Evolutionary conservation across 2,797 vertebrate species (phyloP).

Genomic region (Phalanger gymnotis): DNA sequence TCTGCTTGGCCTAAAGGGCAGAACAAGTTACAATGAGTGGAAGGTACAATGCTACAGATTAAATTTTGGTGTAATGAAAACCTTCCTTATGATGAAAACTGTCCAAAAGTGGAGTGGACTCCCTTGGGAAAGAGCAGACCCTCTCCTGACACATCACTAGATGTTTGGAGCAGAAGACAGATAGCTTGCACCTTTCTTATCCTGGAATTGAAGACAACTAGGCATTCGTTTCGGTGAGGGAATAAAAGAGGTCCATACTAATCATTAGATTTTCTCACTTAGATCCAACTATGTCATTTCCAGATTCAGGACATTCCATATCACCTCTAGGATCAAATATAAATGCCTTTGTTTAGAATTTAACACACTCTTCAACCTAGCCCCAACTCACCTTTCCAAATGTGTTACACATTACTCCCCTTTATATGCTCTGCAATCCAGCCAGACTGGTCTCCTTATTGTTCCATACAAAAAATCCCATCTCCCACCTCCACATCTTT

Average conservation of each 20-base stretch:
- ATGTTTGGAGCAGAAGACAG: background rate
- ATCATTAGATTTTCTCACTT: background rate
- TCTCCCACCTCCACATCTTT: background rate
- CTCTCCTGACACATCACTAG: background rate
- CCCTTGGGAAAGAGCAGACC: background rate
- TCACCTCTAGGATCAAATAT: background rate
- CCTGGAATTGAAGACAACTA: background rate
- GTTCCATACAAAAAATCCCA: background rate
- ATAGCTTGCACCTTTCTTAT: background rate
- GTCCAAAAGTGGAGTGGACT: background rate
- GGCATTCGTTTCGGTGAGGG: background rate
- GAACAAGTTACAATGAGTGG: background rate
- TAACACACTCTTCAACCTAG: background rate
- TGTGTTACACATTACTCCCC: background rate
- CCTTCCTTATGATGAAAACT: background rate
- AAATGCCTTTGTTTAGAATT: background rate
- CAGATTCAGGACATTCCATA: background rate
- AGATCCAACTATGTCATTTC: background rate
- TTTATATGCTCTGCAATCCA: background rate
- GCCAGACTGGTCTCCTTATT: background rate
- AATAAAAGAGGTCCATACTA: background rate
- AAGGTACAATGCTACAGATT: background rate
- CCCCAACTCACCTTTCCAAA: background rate
- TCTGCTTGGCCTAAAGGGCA: background rate
- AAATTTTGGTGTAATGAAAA: background rate